Evolutionary conservation across 2,888 invertebrate genomes (phyloP).

Genomic region (Hesperia comma): DNA sequence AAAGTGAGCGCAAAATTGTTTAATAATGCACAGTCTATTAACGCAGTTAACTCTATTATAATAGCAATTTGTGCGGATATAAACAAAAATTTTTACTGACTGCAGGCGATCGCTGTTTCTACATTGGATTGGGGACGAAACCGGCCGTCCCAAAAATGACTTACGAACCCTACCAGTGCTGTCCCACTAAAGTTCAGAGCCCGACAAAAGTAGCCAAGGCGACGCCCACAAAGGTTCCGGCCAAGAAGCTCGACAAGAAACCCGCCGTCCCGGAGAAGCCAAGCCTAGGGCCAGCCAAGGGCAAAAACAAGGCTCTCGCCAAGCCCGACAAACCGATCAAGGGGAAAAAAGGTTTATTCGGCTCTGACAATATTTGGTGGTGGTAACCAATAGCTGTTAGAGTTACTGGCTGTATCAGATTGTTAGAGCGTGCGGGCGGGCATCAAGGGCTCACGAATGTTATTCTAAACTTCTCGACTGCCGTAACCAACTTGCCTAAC

Average conservation of each 20-base stretch:
- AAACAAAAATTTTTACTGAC: conserved; percentile 93
- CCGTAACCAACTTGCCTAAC: conserved; percentile 60
- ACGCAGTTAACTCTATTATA: conserved; percentile 75
- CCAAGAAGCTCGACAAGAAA: conserved; percentile 78
- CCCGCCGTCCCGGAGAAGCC: conserved; percentile 65
- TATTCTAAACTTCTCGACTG: conserved; percentile 59
- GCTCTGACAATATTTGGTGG: conserved; percentile 93
- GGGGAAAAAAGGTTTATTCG: conserved; percentile 92
- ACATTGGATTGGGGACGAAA: conserved; percentile 96
- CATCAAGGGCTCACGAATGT: conserved; percentile 79
- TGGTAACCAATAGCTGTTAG: conserved; percentile 84
- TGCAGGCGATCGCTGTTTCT: conserved; percentile 99
- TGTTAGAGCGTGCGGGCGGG: conserved; percentile 67
- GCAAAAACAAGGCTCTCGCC: conserved; percentile 78
- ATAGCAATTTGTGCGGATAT: conserved; percentile 76
- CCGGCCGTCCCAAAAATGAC: conserved; percentile 89
- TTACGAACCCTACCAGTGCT: conserved; percentile 96
- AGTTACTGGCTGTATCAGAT: conserved; percentile 61
- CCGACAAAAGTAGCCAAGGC: conserved; percentile 92
- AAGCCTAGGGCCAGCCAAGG: too few relatives aligned
- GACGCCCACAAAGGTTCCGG: conserved; percentile 85
- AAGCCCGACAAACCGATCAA: conserved; percentile 85
- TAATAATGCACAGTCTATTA: conserved; percentile 78
- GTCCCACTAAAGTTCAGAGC: conserved; percentile 92
- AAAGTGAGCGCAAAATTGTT: conserved; percentile 62